phyloP scores from a whole-genome alignment of 2,888 invertebrate genomes.

The Chrysomela aeneicollis region DNA sequence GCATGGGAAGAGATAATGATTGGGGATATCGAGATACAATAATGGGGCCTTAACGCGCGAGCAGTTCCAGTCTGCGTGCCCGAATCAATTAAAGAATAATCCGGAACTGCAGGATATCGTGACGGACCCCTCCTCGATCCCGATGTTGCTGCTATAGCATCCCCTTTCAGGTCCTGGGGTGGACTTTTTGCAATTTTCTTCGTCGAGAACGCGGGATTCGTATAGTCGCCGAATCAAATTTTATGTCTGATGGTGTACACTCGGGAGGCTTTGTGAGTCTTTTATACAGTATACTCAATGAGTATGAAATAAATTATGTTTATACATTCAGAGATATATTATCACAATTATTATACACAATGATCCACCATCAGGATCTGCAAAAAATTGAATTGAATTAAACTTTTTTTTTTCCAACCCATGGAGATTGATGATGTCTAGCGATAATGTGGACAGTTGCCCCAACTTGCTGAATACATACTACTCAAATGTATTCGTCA shows the following conservation, averaged over 20 bases:
- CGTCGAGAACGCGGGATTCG: not conserved
- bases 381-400: too few relatives aligned
- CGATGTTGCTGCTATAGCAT: conserved; percentile 25
- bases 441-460: too few relatives aligned
- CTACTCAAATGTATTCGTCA: too few relatives aligned
- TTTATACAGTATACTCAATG: not conserved
- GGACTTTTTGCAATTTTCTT: conserved; percentile 32
- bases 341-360: too few relatives aligned
- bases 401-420: too few relatives aligned
- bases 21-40: conserved; percentile 61
- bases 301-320: too few relatives aligned
- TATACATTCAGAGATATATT: too few relatives aligned
- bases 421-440: too few relatives aligned
- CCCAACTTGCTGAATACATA: too few relatives aligned
- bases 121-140: conserved; percentile 49
- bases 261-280: too few relatives aligned
- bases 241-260: not conserved
- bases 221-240: not conserved
- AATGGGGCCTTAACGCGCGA: conserved; percentile 60
- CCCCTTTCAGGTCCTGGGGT: conserved; percentile 35
- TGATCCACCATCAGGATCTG: too few relatives aligned
- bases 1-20: conserved; percentile 61
- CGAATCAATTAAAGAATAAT: conserved; percentile 70
- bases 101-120: conserved; percentile 63
- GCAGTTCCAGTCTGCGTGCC: conserved; percentile 60